Base-by-base conservation (phyloP, 2,797 vertebrate genomes). In the Cetoscarus ocellatus region DNA sequence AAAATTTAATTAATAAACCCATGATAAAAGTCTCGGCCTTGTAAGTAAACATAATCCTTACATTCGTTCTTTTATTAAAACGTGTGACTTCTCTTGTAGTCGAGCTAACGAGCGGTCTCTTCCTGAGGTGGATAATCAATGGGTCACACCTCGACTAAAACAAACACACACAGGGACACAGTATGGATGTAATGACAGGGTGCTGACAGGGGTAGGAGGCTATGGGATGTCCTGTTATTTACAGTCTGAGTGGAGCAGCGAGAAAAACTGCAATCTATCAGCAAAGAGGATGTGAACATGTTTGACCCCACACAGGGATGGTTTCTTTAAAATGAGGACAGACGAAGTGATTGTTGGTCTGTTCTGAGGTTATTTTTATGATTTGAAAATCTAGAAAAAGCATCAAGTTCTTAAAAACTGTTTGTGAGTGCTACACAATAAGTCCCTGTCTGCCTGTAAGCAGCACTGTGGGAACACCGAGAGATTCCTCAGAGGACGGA, bases 401-500 rank as follows among this genome's bases (percentile, higher is more conserved):
- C 27, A 27, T 27, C 4, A 27, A 27, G 27, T 27, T 27, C 27
- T 27, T 27, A 27, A 27, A n/a, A n/a, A n/a, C n/a, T n/a, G n/a
- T 27, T 2, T 27, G 27, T 27, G 2, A 2, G 27, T 27, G 27
- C 14, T 47, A 38, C 47, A 91, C 87, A 90, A 88, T 67, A 79
- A 59, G 44, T 13, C 76, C 80, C 80, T 90, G 83, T 91, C 76
- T 88, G 80, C 67, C 76, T 88, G 80, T 69, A 39, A 52, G 75
- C 61, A 10, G 69, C 56, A 44, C 61, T 85, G 83, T 77, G 85
- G 72, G 80, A 88, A 88, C 57, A 67, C 77, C 70, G 67, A 73
- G 53, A 84, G 85, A 85, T 86, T 89, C 83, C 77, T 82, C 70
- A 38, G 81, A 72, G 84, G 71, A 82, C 79, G 72, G 62, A 64